Evolutionary conservation across 2,113 vertebrate genomes (phyloP).

Genomic region (Mesembrinibis cayennensis): DNA sequence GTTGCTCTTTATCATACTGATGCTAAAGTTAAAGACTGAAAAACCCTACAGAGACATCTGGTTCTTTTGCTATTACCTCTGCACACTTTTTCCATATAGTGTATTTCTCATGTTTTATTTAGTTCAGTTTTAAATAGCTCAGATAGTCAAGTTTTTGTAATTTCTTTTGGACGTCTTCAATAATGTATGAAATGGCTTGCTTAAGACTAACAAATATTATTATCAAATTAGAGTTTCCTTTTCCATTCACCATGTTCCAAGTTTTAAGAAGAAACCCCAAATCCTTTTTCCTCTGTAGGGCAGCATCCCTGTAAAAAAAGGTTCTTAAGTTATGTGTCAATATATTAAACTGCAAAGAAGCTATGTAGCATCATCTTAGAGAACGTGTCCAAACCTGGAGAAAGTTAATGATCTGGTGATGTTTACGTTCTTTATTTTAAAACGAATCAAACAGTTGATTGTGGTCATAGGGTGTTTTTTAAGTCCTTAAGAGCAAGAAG

Average conservation of each 20-base stretch:
- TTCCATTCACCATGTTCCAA: not conserved
- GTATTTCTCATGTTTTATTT: not conserved
- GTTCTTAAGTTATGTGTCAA: not conserved
- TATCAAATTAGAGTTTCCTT: not conserved
- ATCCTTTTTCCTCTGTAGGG: not conserved
- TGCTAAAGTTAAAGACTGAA: not conserved
- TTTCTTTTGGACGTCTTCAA: not conserved
- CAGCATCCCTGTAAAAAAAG: not conserved
- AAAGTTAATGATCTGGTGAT: not conserved
- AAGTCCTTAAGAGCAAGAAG: not conserved
- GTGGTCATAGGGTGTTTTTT: not conserved
- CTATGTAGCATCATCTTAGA: not conserved
- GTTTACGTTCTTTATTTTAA: not conserved
- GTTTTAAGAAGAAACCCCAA: not conserved
- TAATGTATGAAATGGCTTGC: not conserved
- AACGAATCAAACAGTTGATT: not conserved
- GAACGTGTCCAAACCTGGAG: not conserved
- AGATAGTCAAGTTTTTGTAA: not conserved
- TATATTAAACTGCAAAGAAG: not conserved
- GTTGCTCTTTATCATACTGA: conserved; percentile 21
- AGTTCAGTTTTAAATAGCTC: not conserved
- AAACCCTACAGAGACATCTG: conserved; percentile 26
- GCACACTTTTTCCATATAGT: not conserved
- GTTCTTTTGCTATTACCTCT: conserved; percentile 9
- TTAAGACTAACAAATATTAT: not conserved